Conservation (phyloP, 2,113 vertebrate species). For the Thryonomys swinderianus region DNA sequence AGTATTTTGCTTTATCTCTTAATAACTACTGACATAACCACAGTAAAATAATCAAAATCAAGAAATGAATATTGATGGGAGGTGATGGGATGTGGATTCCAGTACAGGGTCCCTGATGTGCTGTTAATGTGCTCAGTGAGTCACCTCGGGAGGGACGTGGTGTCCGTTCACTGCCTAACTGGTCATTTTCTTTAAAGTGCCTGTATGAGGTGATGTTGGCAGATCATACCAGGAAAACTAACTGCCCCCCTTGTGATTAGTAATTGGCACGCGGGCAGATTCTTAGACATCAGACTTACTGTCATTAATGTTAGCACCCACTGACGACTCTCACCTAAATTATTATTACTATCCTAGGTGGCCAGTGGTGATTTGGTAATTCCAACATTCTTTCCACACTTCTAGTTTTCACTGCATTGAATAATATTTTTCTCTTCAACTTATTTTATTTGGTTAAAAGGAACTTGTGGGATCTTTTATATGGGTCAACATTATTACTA, state of each 20-base stretch:
- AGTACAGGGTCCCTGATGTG: neutral
- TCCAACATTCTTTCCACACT: neutral
- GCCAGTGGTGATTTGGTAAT: neutral
- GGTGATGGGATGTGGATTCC: neutral
- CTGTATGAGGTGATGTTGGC: neutral
- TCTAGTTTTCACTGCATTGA: neutral
- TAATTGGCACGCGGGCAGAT: neutral
- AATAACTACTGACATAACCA: neutral
- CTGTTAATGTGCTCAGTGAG: neutral
- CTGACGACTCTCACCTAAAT: neutral
- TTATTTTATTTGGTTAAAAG: neutral
- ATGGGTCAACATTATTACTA: neutral
- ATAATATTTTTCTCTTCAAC: neutral
- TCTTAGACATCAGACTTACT: neutral
- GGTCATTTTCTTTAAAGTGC: neutral
- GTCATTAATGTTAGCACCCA: neutral
- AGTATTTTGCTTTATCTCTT: neutral
- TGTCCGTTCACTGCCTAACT: neutral
- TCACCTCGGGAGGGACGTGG: fast-evolving
- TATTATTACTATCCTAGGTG: neutral
- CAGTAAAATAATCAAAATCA: neutral
- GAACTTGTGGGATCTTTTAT: neutral
- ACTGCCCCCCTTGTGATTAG: neutral
- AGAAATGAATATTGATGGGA: neutral
- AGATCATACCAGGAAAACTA: neutral